Conservation (phyloP, 2,888 invertebrate genomes). For the Salticus scenicus region DNA sequence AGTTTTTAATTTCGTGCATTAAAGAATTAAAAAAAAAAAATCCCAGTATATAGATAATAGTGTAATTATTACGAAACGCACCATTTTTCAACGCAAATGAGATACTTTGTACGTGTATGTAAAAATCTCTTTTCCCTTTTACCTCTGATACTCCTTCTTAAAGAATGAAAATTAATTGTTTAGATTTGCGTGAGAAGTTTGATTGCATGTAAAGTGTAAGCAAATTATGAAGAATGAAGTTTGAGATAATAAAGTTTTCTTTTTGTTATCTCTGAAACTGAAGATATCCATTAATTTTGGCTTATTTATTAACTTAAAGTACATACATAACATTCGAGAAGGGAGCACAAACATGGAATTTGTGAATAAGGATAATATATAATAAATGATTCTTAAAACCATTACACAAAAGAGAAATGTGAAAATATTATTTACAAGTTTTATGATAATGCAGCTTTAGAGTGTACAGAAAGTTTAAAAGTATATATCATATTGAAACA, state of each 20-base stretch:
- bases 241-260: conserved; percentile 51
- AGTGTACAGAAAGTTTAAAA: too few relatives aligned
- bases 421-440: too few relatives aligned
- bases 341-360: neutral
- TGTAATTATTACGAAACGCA: conserved; percentile 15
- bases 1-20: too few relatives aligned
- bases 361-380: too few relatives aligned
- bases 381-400: too few relatives aligned
- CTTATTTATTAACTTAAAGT: conserved; percentile 45
- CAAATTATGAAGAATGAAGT: conserved; percentile 60
- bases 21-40: too few relatives aligned
- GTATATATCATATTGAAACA: too few relatives aligned
- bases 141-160: neutral
- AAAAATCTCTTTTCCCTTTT: neutral
- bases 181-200: conserved; percentile 43
- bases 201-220: conserved; percentile 16
- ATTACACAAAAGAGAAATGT: too few relatives aligned
- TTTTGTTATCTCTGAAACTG: neutral
- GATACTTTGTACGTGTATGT: conserved; percentile 31
- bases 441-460: too few relatives aligned
- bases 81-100: conserved; percentile 29
- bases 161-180: conserved; percentile 67
- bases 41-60: neutral
- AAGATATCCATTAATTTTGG: conserved; percentile 31
- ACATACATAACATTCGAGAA: neutral